Conservation (phyloP, 2,797 vertebrate genomes). For the Syngnathus acus region DNA sequence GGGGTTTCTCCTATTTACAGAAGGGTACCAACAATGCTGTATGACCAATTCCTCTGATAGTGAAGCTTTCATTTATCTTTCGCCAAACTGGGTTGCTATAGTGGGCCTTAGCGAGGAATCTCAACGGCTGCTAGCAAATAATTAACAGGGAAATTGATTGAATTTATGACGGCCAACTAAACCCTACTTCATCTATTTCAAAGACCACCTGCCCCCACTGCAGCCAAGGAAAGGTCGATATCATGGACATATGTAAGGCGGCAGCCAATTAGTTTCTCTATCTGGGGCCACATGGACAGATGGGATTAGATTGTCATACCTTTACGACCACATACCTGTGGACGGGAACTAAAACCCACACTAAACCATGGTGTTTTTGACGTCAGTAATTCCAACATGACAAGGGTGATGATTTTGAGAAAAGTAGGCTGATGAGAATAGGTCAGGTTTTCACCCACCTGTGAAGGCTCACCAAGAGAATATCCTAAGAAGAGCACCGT, state of each 20-base stretch:
- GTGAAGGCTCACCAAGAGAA: constrained; percentile 14
- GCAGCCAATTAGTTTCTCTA: constrained; percentile 5
- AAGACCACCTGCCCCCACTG: constrained; percentile 1
- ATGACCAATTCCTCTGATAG: neutral
- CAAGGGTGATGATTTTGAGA: constrained; percentile 7
- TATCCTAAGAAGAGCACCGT: constrained; percentile 30
- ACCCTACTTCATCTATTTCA: too few species aligned
- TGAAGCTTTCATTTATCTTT: neutral
- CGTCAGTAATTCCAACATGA: constrained; percentile 10
- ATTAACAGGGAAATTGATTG: neutral
- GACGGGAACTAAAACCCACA: neutral
- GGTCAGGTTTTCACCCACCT: neutral
- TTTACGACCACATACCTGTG: neutral
- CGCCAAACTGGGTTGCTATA: neutral
- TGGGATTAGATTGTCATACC: neutral
- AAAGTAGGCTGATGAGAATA: neutral
- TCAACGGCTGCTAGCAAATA: neutral
- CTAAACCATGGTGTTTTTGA: constrained; percentile 15
- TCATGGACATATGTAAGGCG: neutral
- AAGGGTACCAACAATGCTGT: neutral
- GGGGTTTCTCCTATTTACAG: neutral
- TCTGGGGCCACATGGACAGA: neutral
- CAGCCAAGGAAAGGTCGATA: neutral
- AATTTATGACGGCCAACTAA: neutral
- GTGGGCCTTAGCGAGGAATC: neutral